Evolutionary conservation across 2,888 invertebrate genomes (phyloP).

Genomic region (Antheraea assamensis): DNA sequence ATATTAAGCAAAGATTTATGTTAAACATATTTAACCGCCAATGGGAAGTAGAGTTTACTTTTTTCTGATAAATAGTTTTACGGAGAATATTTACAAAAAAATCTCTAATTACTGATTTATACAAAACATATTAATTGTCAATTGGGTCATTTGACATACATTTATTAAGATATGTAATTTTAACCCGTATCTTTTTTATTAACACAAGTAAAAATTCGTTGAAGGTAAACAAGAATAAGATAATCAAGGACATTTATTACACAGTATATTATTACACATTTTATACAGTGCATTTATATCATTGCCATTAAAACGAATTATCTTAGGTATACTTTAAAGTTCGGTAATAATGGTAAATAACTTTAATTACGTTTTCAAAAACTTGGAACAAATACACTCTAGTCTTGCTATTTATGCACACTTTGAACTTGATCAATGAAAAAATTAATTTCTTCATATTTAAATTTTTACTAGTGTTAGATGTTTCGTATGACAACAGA

Average conservation of each 20-base stretch:
- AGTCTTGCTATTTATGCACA: background rate
- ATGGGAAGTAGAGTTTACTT: background rate
- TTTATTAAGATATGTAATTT: background rate
- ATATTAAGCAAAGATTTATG: background rate
- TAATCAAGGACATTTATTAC: background rate
- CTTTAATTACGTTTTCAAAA: background rate
- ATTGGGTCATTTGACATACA: background rate
- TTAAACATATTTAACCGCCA: too few species aligned
- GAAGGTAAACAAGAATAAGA: background rate
- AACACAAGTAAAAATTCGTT: background rate
- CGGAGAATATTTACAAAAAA: background rate
- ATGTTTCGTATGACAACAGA: background rate
- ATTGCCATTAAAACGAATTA: too few species aligned
- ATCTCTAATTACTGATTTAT: background rate
- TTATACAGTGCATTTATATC: too few species aligned
- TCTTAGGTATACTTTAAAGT: too few species aligned
- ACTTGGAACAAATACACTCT: background rate
- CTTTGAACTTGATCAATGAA: background rate
- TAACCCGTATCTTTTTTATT: background rate
- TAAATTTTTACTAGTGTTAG: background rate
- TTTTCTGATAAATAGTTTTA: background rate
- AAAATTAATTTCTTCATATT: background rate
- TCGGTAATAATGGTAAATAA: background rate
- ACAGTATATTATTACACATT: too few species aligned
- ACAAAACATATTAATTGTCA: background rate